Evolutionary conservation across 1,140 invertebrate genomes (phyloP).

Genomic region (Pseudomyrmex pallidus): DNA sequence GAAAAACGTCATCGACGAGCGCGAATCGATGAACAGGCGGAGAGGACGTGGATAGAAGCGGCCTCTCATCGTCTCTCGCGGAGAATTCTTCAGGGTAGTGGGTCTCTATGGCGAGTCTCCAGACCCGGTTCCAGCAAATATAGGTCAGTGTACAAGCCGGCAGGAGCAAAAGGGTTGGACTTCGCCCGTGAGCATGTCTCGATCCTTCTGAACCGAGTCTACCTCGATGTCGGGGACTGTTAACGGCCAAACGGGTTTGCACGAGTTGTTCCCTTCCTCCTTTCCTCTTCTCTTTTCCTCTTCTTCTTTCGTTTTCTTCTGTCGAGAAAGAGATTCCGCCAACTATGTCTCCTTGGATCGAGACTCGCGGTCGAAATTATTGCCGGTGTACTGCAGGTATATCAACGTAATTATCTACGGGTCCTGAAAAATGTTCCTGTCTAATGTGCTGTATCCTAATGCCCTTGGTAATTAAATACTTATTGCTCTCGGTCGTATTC

Average conservation of each 20-base stretch:
- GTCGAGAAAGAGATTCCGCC: constrained; percentile 62
- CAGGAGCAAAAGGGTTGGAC: constrained; percentile 76
- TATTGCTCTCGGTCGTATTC: constrained; percentile 56
- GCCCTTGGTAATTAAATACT: constrained; percentile 65
- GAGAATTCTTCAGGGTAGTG: constrained; percentile 75
- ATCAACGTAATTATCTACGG: constrained; percentile 30
- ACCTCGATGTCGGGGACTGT: constrained; percentile 61
- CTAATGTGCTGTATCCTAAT: constrained; percentile 44
- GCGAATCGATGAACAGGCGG: constrained; percentile 34
- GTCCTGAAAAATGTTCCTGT: constrained; percentile 32
- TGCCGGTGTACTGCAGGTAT: constrained; percentile 62
- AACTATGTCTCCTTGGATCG: constrained; percentile 23
- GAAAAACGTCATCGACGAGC: background rate
- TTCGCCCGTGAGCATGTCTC: constrained; percentile 66
- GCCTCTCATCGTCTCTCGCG: background rate
- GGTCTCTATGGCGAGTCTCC: constrained; percentile 75
- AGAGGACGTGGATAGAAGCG: background rate
- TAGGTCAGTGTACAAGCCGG: constrained; percentile 84
- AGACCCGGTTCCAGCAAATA: constrained; percentile 83
- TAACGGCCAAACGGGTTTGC: constrained; percentile 84
- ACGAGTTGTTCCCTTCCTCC: constrained; percentile 73
- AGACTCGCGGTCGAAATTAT: constrained; percentile 67
- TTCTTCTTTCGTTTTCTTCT: constrained; percentile 50
- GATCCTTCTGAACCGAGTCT: constrained; percentile 55
- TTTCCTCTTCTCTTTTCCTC: constrained; percentile 61